These are phyloP conservation scores for Adelphocoris suturalis DNA, from an alignment of 2,888 invertebrate genomes.

Conservation along the genomic window DNA sequence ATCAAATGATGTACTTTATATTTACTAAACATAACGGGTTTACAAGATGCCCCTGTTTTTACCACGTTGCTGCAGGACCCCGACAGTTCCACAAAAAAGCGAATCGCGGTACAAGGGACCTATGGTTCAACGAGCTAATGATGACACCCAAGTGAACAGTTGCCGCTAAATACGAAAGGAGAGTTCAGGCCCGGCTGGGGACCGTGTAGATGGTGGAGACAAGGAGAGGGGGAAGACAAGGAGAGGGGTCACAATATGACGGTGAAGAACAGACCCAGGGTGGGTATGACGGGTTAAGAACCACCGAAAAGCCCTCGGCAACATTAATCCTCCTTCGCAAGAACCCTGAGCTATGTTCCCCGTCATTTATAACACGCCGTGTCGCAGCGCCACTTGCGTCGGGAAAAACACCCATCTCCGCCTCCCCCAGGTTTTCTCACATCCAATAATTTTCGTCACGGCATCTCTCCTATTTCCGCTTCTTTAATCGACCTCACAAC, in stretches of 20 bases:
- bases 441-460: slow-evolving; percentile 49
- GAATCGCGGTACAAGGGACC: slow-evolving; percentile 3
- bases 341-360: slow-evolving; percentile 59
- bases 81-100: not conserved
- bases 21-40: not conserved
- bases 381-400: slow-evolving; percentile 49
- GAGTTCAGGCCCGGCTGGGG: not conserved
- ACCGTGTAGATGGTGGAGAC: not conserved
- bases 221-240: not conserved
- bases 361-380: slow-evolving; percentile 59
- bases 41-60: not conserved
- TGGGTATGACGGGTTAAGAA: slow-evolving; percentile 20
- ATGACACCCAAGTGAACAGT: slow-evolving; percentile 35
- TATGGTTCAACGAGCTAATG: slow-evolving; percentile 32
- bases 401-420: slow-evolving; percentile 29
- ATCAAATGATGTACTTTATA: not conserved
- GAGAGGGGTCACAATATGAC: slow-evolving; percentile 25
- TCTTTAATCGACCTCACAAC: slow-evolving; percentile 65
- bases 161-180: not conserved
- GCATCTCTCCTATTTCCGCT: slow-evolving; percentile 26
- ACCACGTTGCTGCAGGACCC: not conserved
- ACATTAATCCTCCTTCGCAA: slow-evolving; percentile 55
- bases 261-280: slow-evolving; percentile 12
- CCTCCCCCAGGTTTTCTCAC: not conserved
- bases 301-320: slow-evolving; percentile 7